Evolutionary conservation across 2,888 invertebrate species (phyloP), one percentile per base, ranked within the genome.

Genomic region (Pollenia angustigena): DNA sequence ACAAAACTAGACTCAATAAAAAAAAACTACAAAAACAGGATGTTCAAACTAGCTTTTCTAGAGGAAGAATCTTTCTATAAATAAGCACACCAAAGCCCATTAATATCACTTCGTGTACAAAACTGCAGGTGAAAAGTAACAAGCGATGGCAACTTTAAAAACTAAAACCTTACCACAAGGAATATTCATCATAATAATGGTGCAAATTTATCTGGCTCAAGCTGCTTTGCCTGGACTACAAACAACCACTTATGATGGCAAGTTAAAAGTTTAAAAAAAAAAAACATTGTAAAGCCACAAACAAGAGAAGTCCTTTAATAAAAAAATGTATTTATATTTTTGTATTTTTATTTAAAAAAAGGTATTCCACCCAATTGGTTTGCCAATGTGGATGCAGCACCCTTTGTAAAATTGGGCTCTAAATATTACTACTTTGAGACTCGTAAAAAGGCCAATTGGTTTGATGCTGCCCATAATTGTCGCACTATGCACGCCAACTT

Each of bases 361-460:
- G 81, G 81, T 14, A 81, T 81, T 75, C 81, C 81, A 52, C 81
- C 81, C 18, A 81, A 81, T 68, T 81, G 81, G 81, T 81, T 81
- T 81, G 81, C 81, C 32, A 81, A 81, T 11, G 81, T 81, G 10
- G 81, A 81, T 81, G 81, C 81, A 11, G 81, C 42, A 6, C 81
- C 81, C n/a, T 81, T 81, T 75, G 60, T 81, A 7, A 56, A 58
- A 0, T 8, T 81, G 50, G 81, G 81, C 32, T 75, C 81, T 14
- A 81, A 81, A 66, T 81, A 81, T 9, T 81, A 81, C 58, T 81
- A 18, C 16, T 48, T 81, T 32, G 81, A 81, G 68, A 60, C 52
- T 10, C n/a, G 32, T 7, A 75, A 4, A 0, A 81, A 60, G 11
- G 75, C 75, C 23, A 81, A 68, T 48, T 81, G 66, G 66, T 81